phyloP scores from a whole-genome alignment of 2,797 vertebrate species.

The Enteromius unitaeniatus region DNA sequence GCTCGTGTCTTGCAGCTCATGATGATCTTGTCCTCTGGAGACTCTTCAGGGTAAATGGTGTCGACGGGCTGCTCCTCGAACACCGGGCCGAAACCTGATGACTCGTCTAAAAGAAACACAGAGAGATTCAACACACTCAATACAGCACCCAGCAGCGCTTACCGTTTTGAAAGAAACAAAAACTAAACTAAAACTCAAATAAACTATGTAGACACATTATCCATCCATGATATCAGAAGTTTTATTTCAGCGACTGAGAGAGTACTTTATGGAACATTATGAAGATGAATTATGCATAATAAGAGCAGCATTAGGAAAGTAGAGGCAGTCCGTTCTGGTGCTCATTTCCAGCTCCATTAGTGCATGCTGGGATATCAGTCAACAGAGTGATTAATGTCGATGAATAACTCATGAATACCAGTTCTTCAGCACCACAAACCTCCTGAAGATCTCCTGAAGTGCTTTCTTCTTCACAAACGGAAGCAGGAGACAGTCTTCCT shows the following conservation, averaged over 20 bases:
- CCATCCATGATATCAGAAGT: neutral
- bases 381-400: neutral
- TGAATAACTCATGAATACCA: slow-evolving; percentile 1
- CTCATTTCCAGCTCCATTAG: slow-evolving; percentile 23
- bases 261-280: neutral
- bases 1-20: slow-evolving; percentile 91
- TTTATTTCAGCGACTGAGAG: neutral
- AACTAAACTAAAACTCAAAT: no score
- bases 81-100: slow-evolving; percentile 91
- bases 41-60: slow-evolving; percentile 96
- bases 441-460: neutral
- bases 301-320: neutral
- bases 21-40: slow-evolving; percentile 90
- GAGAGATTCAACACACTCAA: neutral
- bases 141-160: neutral
- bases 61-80: slow-evolving; percentile 96
- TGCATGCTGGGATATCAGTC: slow-evolving; percentile 11
- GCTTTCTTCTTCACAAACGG: neutral
- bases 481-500: neutral
- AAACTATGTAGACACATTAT: no score
- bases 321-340: neutral
- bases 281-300: slow-evolving; percentile 1
- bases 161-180: neutral
- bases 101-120: slow-evolving; percentile 78
- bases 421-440: neutral